A percentile compares a stretch with the other conserved stretches of the same genome.
phyloP scores from a whole-genome alignment of 92 coral and sea anemone genomes.

The Pocillopora grandis region DNA sequence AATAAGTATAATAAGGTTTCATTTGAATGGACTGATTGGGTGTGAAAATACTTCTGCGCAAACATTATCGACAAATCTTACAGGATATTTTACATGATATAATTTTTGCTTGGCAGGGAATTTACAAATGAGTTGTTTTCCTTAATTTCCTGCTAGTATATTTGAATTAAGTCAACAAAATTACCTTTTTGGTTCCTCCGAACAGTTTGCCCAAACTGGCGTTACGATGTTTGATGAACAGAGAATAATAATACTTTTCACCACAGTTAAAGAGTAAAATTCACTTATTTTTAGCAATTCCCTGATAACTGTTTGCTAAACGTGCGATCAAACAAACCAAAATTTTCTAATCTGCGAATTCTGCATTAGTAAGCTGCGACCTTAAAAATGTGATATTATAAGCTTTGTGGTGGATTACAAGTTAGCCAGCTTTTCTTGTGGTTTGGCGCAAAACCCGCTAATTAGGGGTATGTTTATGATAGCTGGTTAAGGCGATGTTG shows the following conservation, averaged over 20 bases:
- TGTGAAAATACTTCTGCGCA: background rate
- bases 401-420: background rate
- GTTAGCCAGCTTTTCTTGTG: too few species aligned
- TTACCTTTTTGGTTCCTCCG: background rate
- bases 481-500: background rate
- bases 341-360: background rate
- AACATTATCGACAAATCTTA: background rate
- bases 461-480: background rate
- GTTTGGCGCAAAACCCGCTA: too few species aligned
- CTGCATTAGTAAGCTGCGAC: background rate
- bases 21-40: background rate
- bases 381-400: background rate
- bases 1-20: background rate
- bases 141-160: background rate
- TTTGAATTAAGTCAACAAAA: constrained; percentile 21
- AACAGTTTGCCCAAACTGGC: constrained; percentile 11
- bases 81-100: background rate
- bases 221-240: background rate
- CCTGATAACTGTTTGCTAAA: background rate
- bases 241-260: background rate
- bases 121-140: background rate
- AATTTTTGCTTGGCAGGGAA: background rate
- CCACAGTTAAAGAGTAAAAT: background rate
- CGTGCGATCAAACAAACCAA: background rate
- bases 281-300: background rate